These are phyloP conservation scores for Dryocosmus kuriphilus DNA, from an alignment of 2,888 invertebrate genomes.

Conservation along the genomic window DNA sequence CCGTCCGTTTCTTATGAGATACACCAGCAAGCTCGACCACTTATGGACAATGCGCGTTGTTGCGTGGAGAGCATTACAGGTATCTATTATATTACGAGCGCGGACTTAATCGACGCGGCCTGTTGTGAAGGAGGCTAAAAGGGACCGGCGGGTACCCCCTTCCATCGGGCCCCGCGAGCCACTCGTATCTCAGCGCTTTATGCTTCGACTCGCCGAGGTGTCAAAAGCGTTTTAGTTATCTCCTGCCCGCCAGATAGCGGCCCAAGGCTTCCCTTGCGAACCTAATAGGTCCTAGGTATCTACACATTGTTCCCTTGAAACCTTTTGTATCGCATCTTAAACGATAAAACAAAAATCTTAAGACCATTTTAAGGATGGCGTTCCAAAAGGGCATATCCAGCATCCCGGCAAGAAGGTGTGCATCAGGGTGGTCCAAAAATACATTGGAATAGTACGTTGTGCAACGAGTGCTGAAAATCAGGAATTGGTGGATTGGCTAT, in stretches of 20 bases:
- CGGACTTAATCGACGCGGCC: slow-evolving; percentile 61
- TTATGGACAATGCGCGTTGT: slow-evolving; percentile 45
- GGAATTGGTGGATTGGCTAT: too few species aligned
- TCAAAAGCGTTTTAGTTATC: slow-evolving; percentile 71
- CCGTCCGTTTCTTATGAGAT: slow-evolving; percentile 4
- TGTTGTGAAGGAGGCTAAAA: slow-evolving; percentile 52
- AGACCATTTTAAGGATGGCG: too few species aligned
- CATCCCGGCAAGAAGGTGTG: too few species aligned
- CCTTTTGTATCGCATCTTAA: neutral
- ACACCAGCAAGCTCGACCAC: slow-evolving; percentile 31
- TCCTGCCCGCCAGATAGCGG: slow-evolving; percentile 59
- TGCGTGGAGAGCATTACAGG: slow-evolving; percentile 53
- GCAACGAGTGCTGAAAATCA: too few species aligned
- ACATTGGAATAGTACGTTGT: too few species aligned
- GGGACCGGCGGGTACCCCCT: slow-evolving; percentile 51
- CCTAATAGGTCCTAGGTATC: neutral
- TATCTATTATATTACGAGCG: slow-evolving; percentile 59
- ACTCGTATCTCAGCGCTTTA: slow-evolving; percentile 65
- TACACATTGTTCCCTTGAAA: neutral
- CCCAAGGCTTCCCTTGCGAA: slow-evolving; percentile 22
- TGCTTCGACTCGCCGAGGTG: slow-evolving; percentile 63
- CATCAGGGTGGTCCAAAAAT: too few species aligned
- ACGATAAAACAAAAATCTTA: neutral
- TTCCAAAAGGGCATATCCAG: too few species aligned
- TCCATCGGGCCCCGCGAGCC: slow-evolving; percentile 48